Evolutionary conservation across 2,113 vertebrate genomes (phyloP).

Genomic region (Danionella cerebrum): DNA sequence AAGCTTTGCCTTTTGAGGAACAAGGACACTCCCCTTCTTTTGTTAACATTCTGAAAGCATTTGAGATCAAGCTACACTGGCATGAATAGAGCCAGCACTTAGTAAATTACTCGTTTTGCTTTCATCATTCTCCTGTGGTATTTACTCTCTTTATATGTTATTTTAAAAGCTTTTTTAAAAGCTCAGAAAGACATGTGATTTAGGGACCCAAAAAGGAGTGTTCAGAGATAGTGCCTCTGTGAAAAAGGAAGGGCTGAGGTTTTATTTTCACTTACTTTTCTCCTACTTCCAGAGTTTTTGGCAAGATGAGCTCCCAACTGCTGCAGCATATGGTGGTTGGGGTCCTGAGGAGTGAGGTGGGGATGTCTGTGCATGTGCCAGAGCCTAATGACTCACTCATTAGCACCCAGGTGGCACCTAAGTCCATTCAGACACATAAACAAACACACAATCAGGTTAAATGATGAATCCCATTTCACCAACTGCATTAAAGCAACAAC

Average conservation of each 20-base stretch:
- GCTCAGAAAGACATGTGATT: background rate
- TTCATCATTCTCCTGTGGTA: background rate
- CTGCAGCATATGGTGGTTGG: constrained; percentile 69
- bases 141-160: background rate
- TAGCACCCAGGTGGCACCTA: constrained; percentile 81
- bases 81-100: constrained; percentile 25
- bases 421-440: constrained; percentile 36
- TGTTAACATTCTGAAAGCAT: constrained; percentile 24
- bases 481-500: too few relatives aligned
- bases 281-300: constrained; percentile 14
- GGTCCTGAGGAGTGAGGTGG: constrained; percentile 66
- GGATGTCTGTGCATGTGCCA: constrained; percentile 64
- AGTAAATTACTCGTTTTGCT: constrained; percentile 19
- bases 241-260: background rate
- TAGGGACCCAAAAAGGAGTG: background rate
- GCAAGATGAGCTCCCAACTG: constrained; percentile 51
- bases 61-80: constrained; percentile 19
- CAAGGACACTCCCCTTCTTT: constrained; percentile 21
- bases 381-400: constrained; percentile 79
- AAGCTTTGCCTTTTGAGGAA: background rate
- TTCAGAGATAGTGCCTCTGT: background rate
- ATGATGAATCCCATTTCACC: too few relatives aligned
- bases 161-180: background rate
- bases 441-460: background rate
- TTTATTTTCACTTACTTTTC: background rate